Evolutionary conservation across 2,888 invertebrate genomes (phyloP), one percentile per base, ranked within the genome.

Genomic region (Andricus curvator): DNA sequence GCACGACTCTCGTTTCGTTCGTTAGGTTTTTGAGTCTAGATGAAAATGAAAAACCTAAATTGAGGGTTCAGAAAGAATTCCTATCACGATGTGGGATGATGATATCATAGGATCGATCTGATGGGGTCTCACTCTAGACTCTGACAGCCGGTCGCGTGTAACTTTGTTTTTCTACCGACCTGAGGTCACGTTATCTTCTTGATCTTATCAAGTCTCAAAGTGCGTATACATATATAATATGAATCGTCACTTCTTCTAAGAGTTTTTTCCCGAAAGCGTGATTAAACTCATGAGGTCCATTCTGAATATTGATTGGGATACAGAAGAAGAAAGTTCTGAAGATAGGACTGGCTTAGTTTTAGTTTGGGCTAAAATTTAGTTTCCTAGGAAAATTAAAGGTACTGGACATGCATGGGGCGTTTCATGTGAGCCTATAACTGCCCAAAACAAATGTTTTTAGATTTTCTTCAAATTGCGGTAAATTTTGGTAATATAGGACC

Each of bases 61-160:
- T n/a, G 20, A 51, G 25, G 29, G 4, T n/a, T 74, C 33, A n/a
- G 33, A 6, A 74, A 56, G 11, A 56, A 20, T 56, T 74, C 51
- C 29, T 56, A 74, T 29, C n/a, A 37, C 51, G 44, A 29, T 70
- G 6, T 22, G 9, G 48, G 33, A 48, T 51, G 17, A 25, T 70
- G 29, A 25, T 51, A 74, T 74, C 62, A 56, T 51, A 11, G 51
- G 51, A 74, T 74, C 13, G 74, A 74, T 74, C 37, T 70, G 51
- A 70, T 44, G 44, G 29, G 51, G 11, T 70, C 29, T 20, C 11
- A 56, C n/a, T 51, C 51, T 29, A 37, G 41, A 37, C 41, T 41
- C 66, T 25, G 25, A 62, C 62, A 62, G 62, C 62, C 41, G 66
- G 66, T 67, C 37, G 37, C 37, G 66, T 67, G 66, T 67, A n/a